Evolutionary conservation across 2,797 vertebrate genomes (phyloP), one percentile per base, ranked within the genome.

Genomic region (Anas georgica): DNA sequence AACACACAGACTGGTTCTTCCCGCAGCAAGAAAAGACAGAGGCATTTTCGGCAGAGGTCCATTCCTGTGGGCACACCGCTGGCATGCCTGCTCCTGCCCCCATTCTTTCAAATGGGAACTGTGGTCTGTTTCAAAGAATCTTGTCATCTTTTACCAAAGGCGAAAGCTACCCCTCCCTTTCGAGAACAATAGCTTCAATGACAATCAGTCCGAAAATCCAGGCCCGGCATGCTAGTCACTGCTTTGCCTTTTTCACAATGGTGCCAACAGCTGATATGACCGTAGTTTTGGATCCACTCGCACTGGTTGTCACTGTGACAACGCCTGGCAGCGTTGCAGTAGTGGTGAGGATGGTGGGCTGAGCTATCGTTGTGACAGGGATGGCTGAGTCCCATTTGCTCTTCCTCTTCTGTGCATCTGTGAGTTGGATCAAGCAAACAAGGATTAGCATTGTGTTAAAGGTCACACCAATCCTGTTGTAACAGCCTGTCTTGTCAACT

Each of bases 301-400:
- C 99, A 0, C 99, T 99, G 80, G 99, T 99, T 20, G 99, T 99
- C 89, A 99, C 99, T 0, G 99, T 99, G 94, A 99, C 99, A 3
- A 99, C 99, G 0, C 98, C 98, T 0, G 99, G 99, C 85, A 99
- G 98, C 0, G 99, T 98, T 2, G 98, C 98, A 1, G 98, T 98
- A 86, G 99, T 99, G 62, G 99, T 99, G 96, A 99, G 98, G 96
- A 99, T 98, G 78, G 98, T 97, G 75, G 99, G 99, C 97, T 99
- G 99, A 28, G 99, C 98, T 95, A 99, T 96, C 9, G 99, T 99
- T 0, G 98, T 98, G 56, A 99, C 99, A 0, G 99, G 99, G 87
- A 99, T 99, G 5, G 99, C 99, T 0, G 99, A 99, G 97, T 99
- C 99, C 99, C 99, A 99, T 89, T 99, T 99, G 97, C 99, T 99